Evolutionary conservation across 2,888 invertebrate genomes (phyloP).

Genomic region (Pristionchus exspectatus): DNA sequence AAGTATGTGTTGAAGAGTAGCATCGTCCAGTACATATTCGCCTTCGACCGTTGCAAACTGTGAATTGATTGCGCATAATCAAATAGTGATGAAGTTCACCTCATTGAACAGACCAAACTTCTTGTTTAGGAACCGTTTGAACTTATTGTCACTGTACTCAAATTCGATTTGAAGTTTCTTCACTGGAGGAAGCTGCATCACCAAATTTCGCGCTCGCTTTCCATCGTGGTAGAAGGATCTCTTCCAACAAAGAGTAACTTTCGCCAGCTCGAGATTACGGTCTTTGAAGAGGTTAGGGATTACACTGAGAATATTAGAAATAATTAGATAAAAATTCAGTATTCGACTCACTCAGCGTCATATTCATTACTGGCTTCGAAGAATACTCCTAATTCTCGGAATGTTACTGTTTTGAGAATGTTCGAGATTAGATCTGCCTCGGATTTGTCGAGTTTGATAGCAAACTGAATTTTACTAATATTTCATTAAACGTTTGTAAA

Average conservation of each 20-base stretch:
- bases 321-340: no score
- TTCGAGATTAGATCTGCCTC: neutral
- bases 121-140: neutral
- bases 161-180: neutral
- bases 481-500: neutral
- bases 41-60: neutral
- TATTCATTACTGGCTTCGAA: neutral
- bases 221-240: neutral
- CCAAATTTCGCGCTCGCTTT: neutral
- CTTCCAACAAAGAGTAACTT: neutral
- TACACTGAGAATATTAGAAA: neutral
- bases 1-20: neutral
- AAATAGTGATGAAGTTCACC: neutral
- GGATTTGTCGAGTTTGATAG: neutral
- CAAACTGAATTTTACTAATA: neutral
- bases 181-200: neutral
- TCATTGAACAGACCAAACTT: neutral
- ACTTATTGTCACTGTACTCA: neutral
- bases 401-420: neutral
- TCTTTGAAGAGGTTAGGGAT: neutral
- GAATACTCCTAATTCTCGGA: neutral
- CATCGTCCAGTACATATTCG: neutral
- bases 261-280: neutral
- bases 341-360: neutral
- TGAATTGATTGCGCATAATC: neutral